phyloP scores from a whole-genome alignment of 1,140 invertebrate genomes.

The Dicyema japonicum region DNA sequence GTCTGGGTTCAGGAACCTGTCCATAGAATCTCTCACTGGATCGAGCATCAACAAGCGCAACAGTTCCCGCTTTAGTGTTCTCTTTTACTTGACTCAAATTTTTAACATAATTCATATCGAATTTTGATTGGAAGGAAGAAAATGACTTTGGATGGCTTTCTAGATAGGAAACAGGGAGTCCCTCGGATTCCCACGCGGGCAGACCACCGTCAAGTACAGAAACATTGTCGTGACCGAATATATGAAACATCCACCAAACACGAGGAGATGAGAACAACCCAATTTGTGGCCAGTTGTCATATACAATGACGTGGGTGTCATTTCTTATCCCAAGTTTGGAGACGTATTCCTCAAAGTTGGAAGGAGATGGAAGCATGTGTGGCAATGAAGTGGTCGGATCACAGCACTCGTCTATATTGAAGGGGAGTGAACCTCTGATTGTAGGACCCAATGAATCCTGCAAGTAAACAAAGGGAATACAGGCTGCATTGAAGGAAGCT shows the following conservation, averaged over 20 bases:
- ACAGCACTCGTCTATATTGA: no score
- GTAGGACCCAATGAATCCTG: no score
- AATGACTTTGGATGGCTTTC: conserved; percentile 4
- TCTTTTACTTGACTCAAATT: conserved; percentile 9
- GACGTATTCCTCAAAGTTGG: conserved; percentile 11
- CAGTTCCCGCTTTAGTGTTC: conserved; percentile 7
- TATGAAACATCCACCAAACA: conserved; percentile 13
- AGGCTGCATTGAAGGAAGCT: no score
- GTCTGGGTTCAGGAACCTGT: conserved; percentile 10
- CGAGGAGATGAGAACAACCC: conserved; percentile 11
- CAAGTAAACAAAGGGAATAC: no score
- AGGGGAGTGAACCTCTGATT: no score
- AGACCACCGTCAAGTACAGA: conserved; percentile 13
- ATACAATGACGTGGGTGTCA: conserved; percentile 12
- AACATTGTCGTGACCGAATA: conserved; percentile 11
- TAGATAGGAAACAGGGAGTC: conserved; percentile 3
- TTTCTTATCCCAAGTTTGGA: conserved; percentile 11
- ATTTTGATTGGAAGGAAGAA: conserved; percentile 8
- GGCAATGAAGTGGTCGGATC: no score
- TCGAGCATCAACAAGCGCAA: conserved; percentile 11
- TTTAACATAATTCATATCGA: conserved; percentile 7
- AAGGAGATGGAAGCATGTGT: conserved; percentile 10
- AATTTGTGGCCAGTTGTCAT: conserved; percentile 10
- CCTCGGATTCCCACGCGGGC: conserved; percentile 8
- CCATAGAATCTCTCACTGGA: conserved; percentile 10